A percentile compares a stretch with the other conserved stretches of the same genome.
These are phyloP conservation scores for Passer domesticus DNA, from an alignment of 2,113 vertebrate species.

Conservation along the genomic window DNA sequence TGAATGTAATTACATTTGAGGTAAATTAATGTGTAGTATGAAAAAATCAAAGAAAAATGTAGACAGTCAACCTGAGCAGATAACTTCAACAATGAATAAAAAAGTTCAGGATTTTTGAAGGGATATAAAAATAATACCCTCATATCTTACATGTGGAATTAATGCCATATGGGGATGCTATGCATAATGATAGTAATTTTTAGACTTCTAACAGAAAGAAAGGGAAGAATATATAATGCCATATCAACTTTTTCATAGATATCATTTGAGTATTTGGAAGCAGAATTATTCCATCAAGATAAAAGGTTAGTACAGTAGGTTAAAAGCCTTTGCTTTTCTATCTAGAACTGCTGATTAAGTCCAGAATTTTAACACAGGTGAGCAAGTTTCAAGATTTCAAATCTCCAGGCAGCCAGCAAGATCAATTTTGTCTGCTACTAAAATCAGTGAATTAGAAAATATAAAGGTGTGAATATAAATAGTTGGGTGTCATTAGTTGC, in stretches of 20 bases:
- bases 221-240: background rate
- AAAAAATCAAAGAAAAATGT: background rate
- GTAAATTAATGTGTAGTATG: background rate
- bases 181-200: background rate
- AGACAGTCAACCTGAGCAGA: background rate
- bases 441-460: slow-evolving; percentile 46
- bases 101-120: background rate
- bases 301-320: background rate
- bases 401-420: background rate
- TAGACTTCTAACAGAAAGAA: background rate
- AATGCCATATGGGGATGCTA: background rate
- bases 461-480: background rate
- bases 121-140: background rate
- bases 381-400: slow-evolving; percentile 9
- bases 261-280: background rate
- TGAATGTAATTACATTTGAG: background rate
- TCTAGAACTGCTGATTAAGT: background rate
- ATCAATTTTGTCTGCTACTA: slow-evolving; percentile 5
- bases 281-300: background rate
- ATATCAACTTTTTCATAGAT: background rate
- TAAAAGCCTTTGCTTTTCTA: background rate
- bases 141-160: background rate
- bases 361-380: background rate
- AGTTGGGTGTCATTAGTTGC: slow-evolving; percentile 4
- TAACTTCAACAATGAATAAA: background rate